Evolutionary conservation across 2,113 vertebrate species (phyloP).

Genomic region (Corapipo altera): DNA sequence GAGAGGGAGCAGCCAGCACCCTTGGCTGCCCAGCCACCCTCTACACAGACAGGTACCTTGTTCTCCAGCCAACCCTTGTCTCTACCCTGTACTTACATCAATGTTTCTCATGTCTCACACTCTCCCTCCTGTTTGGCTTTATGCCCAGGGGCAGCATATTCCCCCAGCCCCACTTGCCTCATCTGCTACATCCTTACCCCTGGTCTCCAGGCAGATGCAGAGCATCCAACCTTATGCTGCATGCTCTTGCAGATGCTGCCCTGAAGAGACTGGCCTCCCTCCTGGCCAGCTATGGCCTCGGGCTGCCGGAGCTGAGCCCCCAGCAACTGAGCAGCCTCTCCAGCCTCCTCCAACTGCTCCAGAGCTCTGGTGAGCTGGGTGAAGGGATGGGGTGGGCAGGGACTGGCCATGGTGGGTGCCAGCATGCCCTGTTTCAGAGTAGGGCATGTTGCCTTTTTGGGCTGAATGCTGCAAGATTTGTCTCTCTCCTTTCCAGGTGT

Average conservation of each 20-base stretch:
- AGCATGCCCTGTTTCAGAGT: rapidly evolving
- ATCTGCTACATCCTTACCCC: rapidly evolving
- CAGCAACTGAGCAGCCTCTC: constrained; percentile 86
- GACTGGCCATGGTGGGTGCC: background rate
- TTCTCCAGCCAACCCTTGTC: background rate
- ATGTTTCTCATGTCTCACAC: rapidly evolving
- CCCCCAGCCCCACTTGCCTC: background rate
- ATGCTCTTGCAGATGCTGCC: constrained; percentile 54
- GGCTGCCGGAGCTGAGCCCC: constrained; percentile 83
- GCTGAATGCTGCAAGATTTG: background rate
- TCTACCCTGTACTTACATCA: background rate
- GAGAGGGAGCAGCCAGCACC: constrained; percentile 5
- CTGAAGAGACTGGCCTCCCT: constrained; percentile 80
- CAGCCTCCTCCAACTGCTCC: constrained; percentile 81
- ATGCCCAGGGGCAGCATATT: background rate
- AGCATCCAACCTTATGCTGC: background rate
- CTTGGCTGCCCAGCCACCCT: background rate
- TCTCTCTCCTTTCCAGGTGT: constrained; percentile 20
- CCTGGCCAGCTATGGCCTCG: constrained; percentile 80
- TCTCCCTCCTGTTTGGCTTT: background rate
- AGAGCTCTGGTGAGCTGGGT: constrained; percentile 60
- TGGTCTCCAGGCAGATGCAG: rapidly evolving
- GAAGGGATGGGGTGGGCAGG: background rate
- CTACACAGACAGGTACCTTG: background rate
- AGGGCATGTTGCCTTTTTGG: background rate